Conservation (phyloP, 53 echinoderm and acorn worm genomes). For the Temnopleurus reevesii region DNA sequence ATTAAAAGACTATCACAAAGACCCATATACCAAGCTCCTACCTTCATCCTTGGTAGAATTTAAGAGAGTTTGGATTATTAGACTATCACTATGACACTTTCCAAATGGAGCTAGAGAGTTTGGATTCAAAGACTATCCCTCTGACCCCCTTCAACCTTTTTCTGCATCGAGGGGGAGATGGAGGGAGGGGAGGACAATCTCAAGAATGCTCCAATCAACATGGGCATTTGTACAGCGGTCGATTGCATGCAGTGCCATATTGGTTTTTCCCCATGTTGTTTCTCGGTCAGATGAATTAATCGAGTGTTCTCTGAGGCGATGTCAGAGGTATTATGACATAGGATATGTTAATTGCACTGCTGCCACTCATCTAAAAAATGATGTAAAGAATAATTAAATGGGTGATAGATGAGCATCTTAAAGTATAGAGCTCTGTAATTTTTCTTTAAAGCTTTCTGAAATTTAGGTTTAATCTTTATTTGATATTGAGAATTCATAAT, state of each 20-base stretch:
- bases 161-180: slow-evolving; percentile 2
- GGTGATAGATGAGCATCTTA: no score
- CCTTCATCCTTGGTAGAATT: no score
- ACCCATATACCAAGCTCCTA: no score
- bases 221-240: background rate
- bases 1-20: no score
- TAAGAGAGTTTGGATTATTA: background rate
- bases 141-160: background rate
- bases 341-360: background rate
- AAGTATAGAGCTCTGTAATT: background rate
- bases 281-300: slow-evolving; percentile 9
- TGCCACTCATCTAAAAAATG: no score
- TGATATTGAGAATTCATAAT: no score
- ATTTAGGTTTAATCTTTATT: background rate
- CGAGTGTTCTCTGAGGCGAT: background rate
- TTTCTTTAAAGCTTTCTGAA: background rate
- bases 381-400: no score
- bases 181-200: background rate
- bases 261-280: slow-evolving; percentile 1
- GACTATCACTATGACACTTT: background rate
- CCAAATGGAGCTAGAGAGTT: background rate
- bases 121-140: no score
- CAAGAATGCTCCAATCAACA: slow-evolving; percentile 8
- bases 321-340: background rate
- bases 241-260: background rate